A percentile compares a stretch with the other conserved stretches of the same genome.
phyloP scores from a whole-genome alignment of 2,797 vertebrate species.

The Manis pentadactyla region DNA sequence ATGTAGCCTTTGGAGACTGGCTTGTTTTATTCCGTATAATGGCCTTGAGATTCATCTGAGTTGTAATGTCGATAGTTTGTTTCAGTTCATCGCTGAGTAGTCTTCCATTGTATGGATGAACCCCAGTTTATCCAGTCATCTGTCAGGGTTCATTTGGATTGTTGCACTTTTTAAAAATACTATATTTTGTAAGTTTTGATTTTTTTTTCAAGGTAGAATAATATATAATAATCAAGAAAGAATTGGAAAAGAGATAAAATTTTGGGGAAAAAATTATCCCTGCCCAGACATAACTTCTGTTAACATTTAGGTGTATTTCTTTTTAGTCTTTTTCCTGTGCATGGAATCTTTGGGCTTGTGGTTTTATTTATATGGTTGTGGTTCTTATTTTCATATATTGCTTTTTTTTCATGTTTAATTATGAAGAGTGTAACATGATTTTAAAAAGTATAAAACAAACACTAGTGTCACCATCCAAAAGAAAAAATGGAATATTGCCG shows the following conservation, averaged over 20 bases:
- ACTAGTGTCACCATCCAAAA: background rate
- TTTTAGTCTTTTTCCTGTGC: background rate
- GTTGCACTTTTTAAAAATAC: background rate
- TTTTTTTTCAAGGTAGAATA: constrained; percentile 60
- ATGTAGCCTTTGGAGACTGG: background rate
- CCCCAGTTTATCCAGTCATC: background rate
- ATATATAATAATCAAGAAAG: background rate
- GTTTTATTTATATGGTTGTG: background rate
- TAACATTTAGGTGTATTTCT: background rate
- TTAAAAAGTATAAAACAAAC: background rate
- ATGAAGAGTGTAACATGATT: background rate
- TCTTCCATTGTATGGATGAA: background rate
- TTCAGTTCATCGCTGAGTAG: background rate
- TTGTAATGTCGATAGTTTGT: background rate
- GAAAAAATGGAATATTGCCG: background rate
- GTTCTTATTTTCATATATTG: background rate
- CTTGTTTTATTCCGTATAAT: background rate
- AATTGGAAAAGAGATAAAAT: background rate
- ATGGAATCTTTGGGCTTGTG: background rate
- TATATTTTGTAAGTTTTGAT: background rate
- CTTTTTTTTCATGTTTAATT: background rate
- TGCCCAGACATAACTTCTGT: background rate
- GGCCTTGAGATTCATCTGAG: background rate
- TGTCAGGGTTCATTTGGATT: background rate
- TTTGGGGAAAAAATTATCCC: background rate